phyloP scores from a whole-genome alignment of 2,797 vertebrate genomes.

The Chaunax sp. region DNA sequence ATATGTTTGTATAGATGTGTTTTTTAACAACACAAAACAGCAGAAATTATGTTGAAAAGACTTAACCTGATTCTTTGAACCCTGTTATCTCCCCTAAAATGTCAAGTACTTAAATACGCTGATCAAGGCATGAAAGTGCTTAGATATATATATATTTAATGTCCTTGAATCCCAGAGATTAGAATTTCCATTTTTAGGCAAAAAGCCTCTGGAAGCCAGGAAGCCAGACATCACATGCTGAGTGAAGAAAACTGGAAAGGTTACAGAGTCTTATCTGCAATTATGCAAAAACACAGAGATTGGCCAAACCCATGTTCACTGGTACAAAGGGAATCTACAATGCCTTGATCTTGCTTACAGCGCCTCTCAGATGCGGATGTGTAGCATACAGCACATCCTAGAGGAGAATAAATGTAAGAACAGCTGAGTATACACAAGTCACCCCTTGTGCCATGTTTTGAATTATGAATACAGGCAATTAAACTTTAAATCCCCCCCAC shows the following conservation, averaged over 20 bases:
- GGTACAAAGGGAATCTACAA: constrained; percentile 69
- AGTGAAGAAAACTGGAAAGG: constrained; percentile 75
- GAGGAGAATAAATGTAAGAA: constrained; percentile 61
- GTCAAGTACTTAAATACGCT: constrained; percentile 78
- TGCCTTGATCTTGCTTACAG: constrained; percentile 66
- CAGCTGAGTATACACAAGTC: constrained; percentile 65
- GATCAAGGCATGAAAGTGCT: constrained; percentile 77
- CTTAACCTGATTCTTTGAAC: constrained; percentile 68
- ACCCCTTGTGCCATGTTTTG: constrained; percentile 52
- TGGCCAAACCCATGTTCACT: constrained; percentile 55
- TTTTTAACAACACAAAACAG: constrained; percentile 31
- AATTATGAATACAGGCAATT: constrained; percentile 73
- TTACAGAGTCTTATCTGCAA: constrained; percentile 80
- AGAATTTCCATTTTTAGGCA: constrained; percentile 73
- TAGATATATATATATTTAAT: constrained; percentile 76
- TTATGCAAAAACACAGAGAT: constrained; percentile 76
- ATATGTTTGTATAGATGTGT: constrained; percentile 4
- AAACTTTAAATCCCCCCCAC: constrained; percentile 64
- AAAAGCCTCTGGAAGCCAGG: constrained; percentile 43
- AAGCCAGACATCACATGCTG: constrained; percentile 70
- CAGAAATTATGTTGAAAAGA: constrained; percentile 36
- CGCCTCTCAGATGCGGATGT: constrained; percentile 27
- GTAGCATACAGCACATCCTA: constrained; percentile 72
- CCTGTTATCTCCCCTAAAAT: constrained; percentile 75
- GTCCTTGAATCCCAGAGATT: constrained; percentile 76